Evolutionary conservation across 1,140 invertebrate genomes (phyloP).

Genomic region (Leptinotarsa defecta): DNA sequence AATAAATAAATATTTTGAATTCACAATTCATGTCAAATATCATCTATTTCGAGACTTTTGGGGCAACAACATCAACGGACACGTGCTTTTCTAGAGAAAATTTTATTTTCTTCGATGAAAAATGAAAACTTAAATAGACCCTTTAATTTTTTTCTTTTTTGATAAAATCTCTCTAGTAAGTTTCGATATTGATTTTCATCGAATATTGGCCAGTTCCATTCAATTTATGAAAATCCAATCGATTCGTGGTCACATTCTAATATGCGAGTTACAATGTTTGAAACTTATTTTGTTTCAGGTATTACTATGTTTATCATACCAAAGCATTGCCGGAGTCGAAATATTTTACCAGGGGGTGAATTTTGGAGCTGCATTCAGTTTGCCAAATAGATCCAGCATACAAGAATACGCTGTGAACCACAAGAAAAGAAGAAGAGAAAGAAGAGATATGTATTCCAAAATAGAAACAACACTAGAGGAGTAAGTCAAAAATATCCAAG

Average conservation of each 20-base stretch:
- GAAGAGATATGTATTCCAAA: constrained; percentile 67
- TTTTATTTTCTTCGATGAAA: no score
- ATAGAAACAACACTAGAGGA: constrained; percentile 70
- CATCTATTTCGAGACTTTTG: no score
- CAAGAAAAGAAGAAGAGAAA: constrained; percentile 60
- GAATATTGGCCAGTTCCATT: not conserved
- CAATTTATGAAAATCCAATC: not conserved
- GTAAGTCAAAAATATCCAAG: constrained; percentile 58
- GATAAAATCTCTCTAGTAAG: not conserved
- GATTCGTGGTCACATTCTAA: not conserved
- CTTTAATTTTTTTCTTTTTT: constrained; percentile 25
- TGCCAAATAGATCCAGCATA: constrained; percentile 70
- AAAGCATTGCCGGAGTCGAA: constrained; percentile 53
- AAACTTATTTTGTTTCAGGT: constrained; percentile 31
- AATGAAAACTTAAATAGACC: no score
- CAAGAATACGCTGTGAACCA: constrained; percentile 56
- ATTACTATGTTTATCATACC: constrained; percentile 38
- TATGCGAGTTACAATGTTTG: not conserved
- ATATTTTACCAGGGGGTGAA: constrained; percentile 71
- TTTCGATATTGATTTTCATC: not conserved
- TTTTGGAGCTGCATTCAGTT: constrained; percentile 76
- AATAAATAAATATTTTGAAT: no score
- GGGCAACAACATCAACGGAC: no score
- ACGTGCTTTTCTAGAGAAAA: no score
- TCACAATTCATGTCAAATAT: no score